A percentile compares a stretch with the other conserved stretches of the same genome.
Evolutionary conservation across 2,797 vertebrate genomes (phyloP).

Genomic region (Apogon talboti): DNA sequence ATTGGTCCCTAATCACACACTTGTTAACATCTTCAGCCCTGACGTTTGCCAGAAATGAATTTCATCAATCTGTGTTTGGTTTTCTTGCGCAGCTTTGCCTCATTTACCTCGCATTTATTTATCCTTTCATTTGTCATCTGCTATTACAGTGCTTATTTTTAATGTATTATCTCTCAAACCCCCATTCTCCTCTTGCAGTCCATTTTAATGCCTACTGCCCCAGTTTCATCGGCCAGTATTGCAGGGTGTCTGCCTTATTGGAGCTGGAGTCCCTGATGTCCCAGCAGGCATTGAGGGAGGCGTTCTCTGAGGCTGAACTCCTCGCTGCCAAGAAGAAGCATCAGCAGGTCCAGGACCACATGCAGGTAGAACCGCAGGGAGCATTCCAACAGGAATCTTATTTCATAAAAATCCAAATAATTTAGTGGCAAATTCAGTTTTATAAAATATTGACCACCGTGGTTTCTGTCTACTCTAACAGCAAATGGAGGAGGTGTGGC

Average conservation of each 20-base stretch:
- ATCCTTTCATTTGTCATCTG: neutral
- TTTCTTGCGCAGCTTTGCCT: neutral
- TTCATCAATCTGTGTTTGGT: slow-evolving; percentile 6
- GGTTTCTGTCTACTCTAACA: slow-evolving; percentile 58
- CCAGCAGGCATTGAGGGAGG: slow-evolving; percentile 91
- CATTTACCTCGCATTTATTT: neutral
- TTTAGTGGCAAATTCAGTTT: neutral
- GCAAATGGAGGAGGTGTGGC: slow-evolving; percentile 96
- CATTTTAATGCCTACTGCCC: slow-evolving; percentile 90
- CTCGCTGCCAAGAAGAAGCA: slow-evolving; percentile 89
- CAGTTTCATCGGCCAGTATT: slow-evolving; percentile 91
- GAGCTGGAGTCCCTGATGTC: slow-evolving; percentile 92
- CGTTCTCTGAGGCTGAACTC: slow-evolving; percentile 90
- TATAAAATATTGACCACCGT: neutral
- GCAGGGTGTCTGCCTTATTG: slow-evolving; percentile 89
- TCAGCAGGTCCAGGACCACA: slow-evolving; percentile 90
- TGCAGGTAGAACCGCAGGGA: slow-evolving; percentile 82
- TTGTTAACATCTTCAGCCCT: neutral
- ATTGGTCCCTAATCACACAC: neutral
- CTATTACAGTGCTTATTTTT: neutral
- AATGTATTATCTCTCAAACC: neutral
- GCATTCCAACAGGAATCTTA: neutral
- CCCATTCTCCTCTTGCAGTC: slow-evolving; percentile 75
- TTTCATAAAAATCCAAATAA: neutral
- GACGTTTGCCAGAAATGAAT: slow-evolving; percentile 9